Conservation (phyloP, 2,797 vertebrate species). For the Iguana delicatissima region DNA sequence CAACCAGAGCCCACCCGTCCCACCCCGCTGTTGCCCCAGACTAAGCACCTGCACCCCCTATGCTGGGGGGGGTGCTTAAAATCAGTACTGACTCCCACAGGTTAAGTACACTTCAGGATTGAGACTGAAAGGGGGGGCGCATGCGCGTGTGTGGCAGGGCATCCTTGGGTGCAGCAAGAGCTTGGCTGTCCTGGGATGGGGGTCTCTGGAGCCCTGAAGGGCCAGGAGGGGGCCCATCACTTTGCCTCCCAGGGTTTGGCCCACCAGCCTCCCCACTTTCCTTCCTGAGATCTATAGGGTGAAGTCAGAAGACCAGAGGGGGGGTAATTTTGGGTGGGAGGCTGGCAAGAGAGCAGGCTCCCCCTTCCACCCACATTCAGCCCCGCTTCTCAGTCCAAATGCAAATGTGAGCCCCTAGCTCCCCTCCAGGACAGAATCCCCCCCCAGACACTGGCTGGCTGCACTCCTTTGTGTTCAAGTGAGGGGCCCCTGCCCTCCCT, state of each 20-base stretch:
- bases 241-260: not conserved
- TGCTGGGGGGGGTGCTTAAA: not conserved
- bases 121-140: too few relatives aligned
- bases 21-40: too few relatives aligned
- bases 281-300: constrained; percentile 8
- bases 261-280: not conserved
- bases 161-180: constrained; percentile 43
- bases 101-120: not conserved
- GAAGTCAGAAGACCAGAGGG: not conserved
- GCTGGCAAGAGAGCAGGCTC: not conserved
- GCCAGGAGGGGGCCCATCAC: constrained; percentile 37
- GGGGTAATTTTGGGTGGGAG: not conserved
- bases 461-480: not conserved
- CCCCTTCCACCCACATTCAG: too few relatives aligned
- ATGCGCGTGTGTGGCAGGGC: constrained; percentile 21
- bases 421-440: not conserved
- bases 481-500: not conserved
- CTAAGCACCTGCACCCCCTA: too few relatives aligned
- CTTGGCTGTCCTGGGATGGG: not conserved
- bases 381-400: too few relatives aligned
- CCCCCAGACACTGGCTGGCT: not conserved
- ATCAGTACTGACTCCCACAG: too few relatives aligned
- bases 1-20: not conserved
- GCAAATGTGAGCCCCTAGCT: not conserved
- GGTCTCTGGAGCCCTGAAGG: not conserved